Evolutionary conservation across 2,888 invertebrate species (phyloP).

Genomic region (Crepidodera aurea): DNA sequence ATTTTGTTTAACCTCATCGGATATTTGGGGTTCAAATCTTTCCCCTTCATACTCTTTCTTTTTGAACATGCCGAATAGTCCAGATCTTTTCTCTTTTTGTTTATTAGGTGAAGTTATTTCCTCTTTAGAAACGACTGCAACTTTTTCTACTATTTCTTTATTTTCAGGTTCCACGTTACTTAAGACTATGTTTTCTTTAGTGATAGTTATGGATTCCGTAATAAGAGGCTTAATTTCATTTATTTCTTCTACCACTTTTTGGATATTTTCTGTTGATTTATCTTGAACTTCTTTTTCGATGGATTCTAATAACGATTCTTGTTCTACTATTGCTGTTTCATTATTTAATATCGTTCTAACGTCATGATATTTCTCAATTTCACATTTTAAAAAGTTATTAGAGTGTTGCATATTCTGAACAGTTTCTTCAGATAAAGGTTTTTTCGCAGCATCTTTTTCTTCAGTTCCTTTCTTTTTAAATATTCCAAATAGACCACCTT

Average conservation of each 20-base stretch:
- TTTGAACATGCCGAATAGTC: slow-evolving; percentile 29
- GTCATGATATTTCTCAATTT: slow-evolving; percentile 40
- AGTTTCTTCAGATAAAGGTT: slow-evolving; percentile 14
- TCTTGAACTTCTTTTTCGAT: background rate
- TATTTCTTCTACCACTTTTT: background rate
- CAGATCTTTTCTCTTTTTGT: slow-evolving; percentile 16
- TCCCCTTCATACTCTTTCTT: slow-evolving; percentile 19
- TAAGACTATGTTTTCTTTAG: background rate
- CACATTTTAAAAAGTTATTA: slow-evolving; percentile 35
- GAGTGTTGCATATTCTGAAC: slow-evolving; percentile 23
- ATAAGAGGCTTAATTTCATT: background rate
- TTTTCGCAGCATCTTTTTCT: background rate
- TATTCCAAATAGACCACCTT: slow-evolving; percentile 41
- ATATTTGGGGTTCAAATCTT: slow-evolving; percentile 7
- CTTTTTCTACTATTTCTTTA: too few species aligned
- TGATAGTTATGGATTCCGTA: background rate
- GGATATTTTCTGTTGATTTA: slow-evolving; percentile 1
- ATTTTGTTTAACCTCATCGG: slow-evolving; percentile 29
- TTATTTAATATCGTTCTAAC: background rate
- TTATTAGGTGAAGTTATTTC: slow-evolving; percentile 2
- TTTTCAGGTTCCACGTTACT: background rate
- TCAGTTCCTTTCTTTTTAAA: slow-evolving; percentile 19
- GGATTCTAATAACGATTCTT: background rate
- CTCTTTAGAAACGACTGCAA: slow-evolving; percentile 4
- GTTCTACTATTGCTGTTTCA: background rate